Conservation (phyloP, 2,797 vertebrate genomes). For the Poeciliopsis infans region DNA sequence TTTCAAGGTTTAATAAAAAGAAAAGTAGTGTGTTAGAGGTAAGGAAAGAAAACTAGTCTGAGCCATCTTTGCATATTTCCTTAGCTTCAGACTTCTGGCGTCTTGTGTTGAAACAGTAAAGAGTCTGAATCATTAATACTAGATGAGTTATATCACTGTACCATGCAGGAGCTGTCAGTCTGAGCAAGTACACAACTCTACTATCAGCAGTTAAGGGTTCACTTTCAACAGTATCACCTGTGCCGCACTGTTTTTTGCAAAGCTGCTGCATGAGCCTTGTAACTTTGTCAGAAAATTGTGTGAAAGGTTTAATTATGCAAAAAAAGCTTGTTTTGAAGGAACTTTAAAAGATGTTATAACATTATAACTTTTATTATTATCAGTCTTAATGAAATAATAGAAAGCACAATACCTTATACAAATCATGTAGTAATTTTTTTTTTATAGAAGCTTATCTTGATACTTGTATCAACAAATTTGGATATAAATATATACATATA, state of each 20-base stretch:
- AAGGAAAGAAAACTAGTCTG: conserved; percentile 16
- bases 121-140: conserved; percentile 69
- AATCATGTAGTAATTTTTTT: not conserved
- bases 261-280: conserved; percentile 5
- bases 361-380: not conserved
- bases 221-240: conserved; percentile 28
- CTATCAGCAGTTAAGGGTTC: conserved; percentile 31
- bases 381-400: not conserved
- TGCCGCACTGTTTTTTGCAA: conserved; percentile 20
- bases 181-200: conserved; percentile 10
- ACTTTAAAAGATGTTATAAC: not conserved
- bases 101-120: conserved; percentile 18
- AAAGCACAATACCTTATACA: not conserved
- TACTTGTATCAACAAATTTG: not conserved
- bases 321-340: not conserved
- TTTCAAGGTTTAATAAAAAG: conserved; percentile 35
- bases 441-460: not conserved
- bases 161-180: conserved; percentile 50
- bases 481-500: not conserved
- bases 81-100: conserved; percentile 17
- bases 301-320: not conserved
- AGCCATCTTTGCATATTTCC: conserved; percentile 54
- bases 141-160: conserved; percentile 53
- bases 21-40: not conserved
- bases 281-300: not conserved